phyloP scores from a whole-genome alignment of 2,113 vertebrate species.

The Crotalus helleri region DNA sequence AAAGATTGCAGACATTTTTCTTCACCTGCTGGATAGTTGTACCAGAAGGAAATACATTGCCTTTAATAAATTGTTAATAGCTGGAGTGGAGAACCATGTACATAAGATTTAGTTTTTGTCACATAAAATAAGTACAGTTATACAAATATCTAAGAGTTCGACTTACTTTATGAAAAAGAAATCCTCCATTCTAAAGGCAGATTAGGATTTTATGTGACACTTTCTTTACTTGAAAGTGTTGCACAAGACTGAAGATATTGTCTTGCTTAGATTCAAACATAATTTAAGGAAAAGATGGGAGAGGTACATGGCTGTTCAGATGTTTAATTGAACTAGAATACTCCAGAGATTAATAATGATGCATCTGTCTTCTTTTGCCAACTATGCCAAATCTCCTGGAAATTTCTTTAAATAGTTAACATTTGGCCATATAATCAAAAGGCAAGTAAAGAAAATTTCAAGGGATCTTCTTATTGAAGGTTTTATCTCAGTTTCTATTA shows the following conservation, averaged over 20 bases:
- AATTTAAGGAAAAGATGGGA: neutral
- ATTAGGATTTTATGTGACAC: neutral
- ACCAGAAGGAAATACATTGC: conserved; percentile 16
- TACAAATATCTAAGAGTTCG: neutral
- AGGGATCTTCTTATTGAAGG: neutral
- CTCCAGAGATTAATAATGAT: neutral
- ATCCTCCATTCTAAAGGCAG: neutral
- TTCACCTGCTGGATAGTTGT: conserved; percentile 30
- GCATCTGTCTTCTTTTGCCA: neutral
- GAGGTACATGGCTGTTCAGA: neutral
- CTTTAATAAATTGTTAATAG: conserved; percentile 41
- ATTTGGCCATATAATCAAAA: neutral
- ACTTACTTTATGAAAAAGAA: neutral
- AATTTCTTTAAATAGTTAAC: neutral
- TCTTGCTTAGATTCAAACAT: neutral
- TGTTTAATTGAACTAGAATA: neutral
- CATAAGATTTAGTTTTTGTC: conserved; percentile 30
- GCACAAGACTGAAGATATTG: neutral
- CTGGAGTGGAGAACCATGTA: conserved; percentile 11
- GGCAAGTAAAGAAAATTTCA: neutral
- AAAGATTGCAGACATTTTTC: conserved; percentile 44
- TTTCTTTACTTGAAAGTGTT: neutral
- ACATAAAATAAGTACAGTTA: conserved; percentile 5
- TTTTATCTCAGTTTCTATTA: neutral
- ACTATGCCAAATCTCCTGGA: neutral